These are phyloP conservation scores for Threskiornis aethiopicus DNA, from an alignment of 2,797 vertebrate genomes.

Conservation along the genomic window DNA sequence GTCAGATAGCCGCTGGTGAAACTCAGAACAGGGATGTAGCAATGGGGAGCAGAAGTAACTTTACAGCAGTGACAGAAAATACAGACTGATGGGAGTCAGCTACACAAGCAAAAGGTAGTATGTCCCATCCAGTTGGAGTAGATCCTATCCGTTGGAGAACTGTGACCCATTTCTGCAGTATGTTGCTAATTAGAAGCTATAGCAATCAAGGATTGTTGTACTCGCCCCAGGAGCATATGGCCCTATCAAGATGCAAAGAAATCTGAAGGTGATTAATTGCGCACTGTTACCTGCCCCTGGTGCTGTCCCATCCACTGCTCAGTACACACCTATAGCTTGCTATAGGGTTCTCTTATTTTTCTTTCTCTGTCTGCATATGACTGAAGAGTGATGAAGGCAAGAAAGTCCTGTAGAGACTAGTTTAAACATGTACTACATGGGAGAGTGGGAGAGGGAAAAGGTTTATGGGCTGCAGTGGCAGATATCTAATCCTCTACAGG, in stretches of 20 bases:
- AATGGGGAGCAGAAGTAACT: not conserved
- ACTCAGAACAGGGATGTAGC: not conserved
- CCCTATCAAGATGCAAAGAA: not conserved
- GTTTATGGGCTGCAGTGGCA: not conserved
- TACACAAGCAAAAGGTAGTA: not conserved
- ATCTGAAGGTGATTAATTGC: not conserved
- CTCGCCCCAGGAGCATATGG: not conserved
- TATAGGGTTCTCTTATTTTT: not conserved
- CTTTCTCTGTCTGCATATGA: not conserved
- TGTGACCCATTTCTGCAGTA: not conserved
- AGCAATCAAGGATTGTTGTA: not conserved
- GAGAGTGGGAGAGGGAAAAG: not conserved
- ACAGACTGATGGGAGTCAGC: not conserved
- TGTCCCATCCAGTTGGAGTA: not conserved
- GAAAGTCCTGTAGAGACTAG: not conserved
- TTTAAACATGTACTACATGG: rapidly evolving
- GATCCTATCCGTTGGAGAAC: not conserved
- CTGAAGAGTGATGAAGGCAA: not conserved
- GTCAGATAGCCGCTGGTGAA: not conserved
- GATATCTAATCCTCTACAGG: not conserved
- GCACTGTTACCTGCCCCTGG: rapidly evolving
- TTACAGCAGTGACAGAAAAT: not conserved
- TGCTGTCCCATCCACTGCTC: not conserved
- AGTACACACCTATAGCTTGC: not conserved
- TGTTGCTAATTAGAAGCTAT: not conserved